These are phyloP conservation scores for Byasa hedistus DNA, from an alignment of 2,888 invertebrate species.

Conservation along the genomic window DNA sequence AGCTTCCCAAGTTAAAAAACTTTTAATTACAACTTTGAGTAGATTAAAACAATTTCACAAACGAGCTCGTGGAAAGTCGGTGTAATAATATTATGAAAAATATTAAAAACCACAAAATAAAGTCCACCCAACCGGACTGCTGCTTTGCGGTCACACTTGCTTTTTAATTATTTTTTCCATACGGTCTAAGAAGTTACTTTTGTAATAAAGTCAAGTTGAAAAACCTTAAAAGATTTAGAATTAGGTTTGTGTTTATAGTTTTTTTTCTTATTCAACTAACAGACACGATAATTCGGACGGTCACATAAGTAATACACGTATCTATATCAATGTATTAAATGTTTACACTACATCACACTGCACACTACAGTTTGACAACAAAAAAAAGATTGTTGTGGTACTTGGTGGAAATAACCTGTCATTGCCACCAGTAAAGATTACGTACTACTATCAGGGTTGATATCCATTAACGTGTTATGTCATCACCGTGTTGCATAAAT, in stretches of 20 bases:
- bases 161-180: slow-evolving; percentile 13
- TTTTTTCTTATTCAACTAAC: too few relatives aligned
- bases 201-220: slow-evolving; percentile 1
- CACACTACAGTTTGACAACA: too few relatives aligned
- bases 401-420: too few relatives aligned
- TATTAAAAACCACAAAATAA: slow-evolving; percentile 30
- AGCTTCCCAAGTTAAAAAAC: slow-evolving; percentile 66
- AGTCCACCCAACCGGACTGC: slow-evolving; percentile 32
- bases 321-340: too few relatives aligned
- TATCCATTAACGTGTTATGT: too few relatives aligned
- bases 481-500: neutral
- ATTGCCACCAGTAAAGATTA: too few relatives aligned
- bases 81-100: slow-evolving; percentile 15
- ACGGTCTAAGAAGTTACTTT: slow-evolving; percentile 20
- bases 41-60: slow-evolving; percentile 68
- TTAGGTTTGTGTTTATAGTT: too few relatives aligned
- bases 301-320: too few relatives aligned
- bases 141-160: slow-evolving; percentile 26
- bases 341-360: too few relatives aligned
- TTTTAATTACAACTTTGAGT: slow-evolving; percentile 71
- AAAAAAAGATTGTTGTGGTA: too few relatives aligned
- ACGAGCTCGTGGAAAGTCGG: slow-evolving; percentile 49
- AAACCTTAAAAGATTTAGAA: neutral
- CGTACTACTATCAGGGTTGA: too few relatives aligned
- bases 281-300: too few relatives aligned